Evolutionary conservation across 2,797 vertebrate genomes (phyloP), one percentile per base, ranked within the genome.

Genomic region (Trematomus bernacchii): DNA sequence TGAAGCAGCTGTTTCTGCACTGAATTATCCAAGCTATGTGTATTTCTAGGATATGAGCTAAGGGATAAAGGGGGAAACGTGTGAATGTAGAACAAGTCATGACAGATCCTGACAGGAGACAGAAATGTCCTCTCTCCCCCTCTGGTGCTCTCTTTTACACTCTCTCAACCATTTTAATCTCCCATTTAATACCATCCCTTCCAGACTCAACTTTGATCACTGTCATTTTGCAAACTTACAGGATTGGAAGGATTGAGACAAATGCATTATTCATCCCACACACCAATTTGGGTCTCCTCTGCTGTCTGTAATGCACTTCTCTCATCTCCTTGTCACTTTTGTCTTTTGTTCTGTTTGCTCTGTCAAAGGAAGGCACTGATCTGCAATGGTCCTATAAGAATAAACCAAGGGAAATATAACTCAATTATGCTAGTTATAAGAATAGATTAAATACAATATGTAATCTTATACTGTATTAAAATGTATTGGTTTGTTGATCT

Each of bases 141-240:
- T 66, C 68, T 77, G 89, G 87, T 86, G 74, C 75, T 85, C 79
- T 76, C 85, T 80, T 87, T 87, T 86, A 87, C 84, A 87, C 85
- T 87, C 86, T 80, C 84, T 71, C 82, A 77, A 81, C 84, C 88
- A 75, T 91, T 91, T 91, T 92, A 92, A 91, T 92, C 89, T 87
- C 79, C 71, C 84, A 75, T 85, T 84, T 91, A 91, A 93, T 91
- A 84, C 86, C 87, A 86, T 73, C 79, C 89, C 85, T 89, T 86
- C 86, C 90, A 91, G 88, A 91, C 88, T 92, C 90, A 92, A 91
- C 91, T 94, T 91, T 94, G 91, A 94, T 94, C 87, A 91, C 87
- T 89, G 91, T 93, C 91, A 89, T 91, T 92, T 77, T 76, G 80
- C 85, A 88, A 93, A 93, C 62, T 87, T 92, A 87, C 85, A 85